These are phyloP conservation scores for Peromyscus aztecus DNA, from an alignment of 2,797 vertebrate genomes.

Conservation along the genomic window DNA sequence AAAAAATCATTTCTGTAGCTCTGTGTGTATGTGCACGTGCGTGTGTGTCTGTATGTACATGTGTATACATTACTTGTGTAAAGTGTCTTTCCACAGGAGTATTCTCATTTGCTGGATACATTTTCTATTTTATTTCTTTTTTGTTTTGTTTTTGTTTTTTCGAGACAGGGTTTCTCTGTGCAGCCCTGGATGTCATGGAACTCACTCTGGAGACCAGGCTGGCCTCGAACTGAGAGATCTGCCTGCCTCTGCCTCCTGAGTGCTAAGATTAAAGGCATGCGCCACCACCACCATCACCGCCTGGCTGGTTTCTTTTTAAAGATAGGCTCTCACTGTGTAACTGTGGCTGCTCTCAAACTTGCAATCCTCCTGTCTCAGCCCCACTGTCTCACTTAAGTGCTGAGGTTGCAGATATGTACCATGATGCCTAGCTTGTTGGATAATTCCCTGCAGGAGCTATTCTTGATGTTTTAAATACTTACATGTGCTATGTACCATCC, in stretches of 20 bases:
- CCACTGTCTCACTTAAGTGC: too few relatives aligned
- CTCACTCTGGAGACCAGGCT: neutral
- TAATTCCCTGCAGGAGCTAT: constrained; percentile 34
- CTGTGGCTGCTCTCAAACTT: neutral
- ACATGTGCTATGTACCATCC: neutral
- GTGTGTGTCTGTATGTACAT: neutral
- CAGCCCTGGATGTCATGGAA: neutral
- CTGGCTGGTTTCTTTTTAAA: neutral
- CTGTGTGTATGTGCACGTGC: neutral
- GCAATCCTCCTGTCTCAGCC: neutral
- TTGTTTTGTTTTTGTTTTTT: neutral
- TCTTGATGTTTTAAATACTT: constrained; percentile 50
- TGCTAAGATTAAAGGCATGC: neutral
- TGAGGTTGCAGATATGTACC: neutral
- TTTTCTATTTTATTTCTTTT: neutral
- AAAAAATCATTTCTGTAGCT: neutral
- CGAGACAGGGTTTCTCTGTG: neutral
- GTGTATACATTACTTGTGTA: neutral
- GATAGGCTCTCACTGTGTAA: neutral
- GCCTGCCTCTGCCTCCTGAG: neutral
- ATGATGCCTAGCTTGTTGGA: neutral
- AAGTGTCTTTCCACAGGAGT: neutral
- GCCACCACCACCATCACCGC: neutral
- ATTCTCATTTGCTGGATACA: neutral
- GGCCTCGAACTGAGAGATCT: neutral